Evolutionary conservation across 23 tunicate genomes (phyloP).

Genomic region (Aplidium turbinatum): DNA sequence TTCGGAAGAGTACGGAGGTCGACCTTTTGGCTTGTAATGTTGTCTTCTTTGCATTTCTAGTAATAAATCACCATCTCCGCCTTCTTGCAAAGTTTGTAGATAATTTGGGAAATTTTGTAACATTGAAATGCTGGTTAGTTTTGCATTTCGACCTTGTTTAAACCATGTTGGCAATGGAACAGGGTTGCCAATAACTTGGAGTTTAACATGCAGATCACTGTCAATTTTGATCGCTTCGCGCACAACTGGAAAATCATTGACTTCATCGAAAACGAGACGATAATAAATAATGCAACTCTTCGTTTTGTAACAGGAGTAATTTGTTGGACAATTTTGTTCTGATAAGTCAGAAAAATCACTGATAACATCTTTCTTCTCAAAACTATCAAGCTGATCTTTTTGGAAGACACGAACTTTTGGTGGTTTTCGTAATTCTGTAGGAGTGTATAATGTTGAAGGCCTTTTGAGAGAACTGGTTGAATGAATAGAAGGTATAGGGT

Average conservation of each 20-base stretch:
- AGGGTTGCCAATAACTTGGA: not conserved
- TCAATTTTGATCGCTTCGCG: slow-evolving; percentile 24
- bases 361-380: slow-evolving; percentile 5
- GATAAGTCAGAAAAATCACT: slow-evolving; percentile 1
- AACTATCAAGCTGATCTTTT: slow-evolving; percentile 7
- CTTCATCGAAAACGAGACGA: not conserved
- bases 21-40: slow-evolving; percentile 17
- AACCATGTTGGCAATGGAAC: slow-evolving; percentile 16
- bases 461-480: slow-evolving; percentile 5
- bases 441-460: slow-evolving; percentile 16
- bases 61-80: not conserved
- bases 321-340: slow-evolving; percentile 1
- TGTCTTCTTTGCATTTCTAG: not conserved
- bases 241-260: not conserved
- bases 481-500: slow-evolving; percentile 19
- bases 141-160: slow-evolving; percentile 13
- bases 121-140: not conserved
- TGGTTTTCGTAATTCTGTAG: slow-evolving; percentile 2
- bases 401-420: slow-evolving; percentile 16
- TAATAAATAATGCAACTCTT: slow-evolving; percentile 3
- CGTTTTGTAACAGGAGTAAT: not conserved
- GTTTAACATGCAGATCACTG: slow-evolving; percentile 7
- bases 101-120: not conserved
- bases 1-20: slow-evolving; percentile 1
- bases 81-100: not conserved